These are phyloP conservation scores for Lepus americanus DNA, from an alignment of 2,113 vertebrate genomes.

Conservation along the genomic window DNA sequence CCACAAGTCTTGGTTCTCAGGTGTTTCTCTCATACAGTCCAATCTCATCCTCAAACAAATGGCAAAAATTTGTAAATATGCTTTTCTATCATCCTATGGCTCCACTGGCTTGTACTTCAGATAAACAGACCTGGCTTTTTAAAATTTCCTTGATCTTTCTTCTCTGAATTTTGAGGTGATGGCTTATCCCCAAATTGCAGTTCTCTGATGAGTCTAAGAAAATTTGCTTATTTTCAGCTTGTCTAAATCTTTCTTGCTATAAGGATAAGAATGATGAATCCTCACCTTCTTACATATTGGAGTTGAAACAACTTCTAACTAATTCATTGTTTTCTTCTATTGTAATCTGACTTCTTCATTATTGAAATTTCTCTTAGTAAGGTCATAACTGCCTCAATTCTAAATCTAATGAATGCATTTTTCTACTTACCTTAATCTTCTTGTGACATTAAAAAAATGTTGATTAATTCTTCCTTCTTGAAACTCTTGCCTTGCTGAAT, in stretches of 20 bases:
- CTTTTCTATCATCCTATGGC: background rate
- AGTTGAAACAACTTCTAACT: background rate
- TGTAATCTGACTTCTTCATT: background rate
- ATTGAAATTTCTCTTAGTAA: conserved; percentile 4
- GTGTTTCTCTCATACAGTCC: background rate
- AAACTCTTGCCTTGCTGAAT: background rate
- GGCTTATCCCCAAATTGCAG: background rate
- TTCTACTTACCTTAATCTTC: conserved; percentile 45
- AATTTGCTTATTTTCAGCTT: background rate
- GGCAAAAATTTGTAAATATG: background rate
- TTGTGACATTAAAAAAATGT: conserved; percentile 4
- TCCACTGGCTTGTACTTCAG: background rate
- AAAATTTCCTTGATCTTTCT: background rate
- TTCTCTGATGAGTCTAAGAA: background rate
- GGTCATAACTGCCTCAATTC: background rate
- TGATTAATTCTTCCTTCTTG: background rate
- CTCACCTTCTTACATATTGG: background rate
- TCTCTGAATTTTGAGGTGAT: background rate
- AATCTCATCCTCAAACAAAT: background rate
- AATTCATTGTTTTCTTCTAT: background rate
- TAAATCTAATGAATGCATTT: background rate
- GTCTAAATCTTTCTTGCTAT: background rate
- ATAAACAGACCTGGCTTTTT: background rate
- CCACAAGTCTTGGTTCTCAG: too few relatives aligned
- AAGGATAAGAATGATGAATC: background rate